Base-by-base conservation (phyloP, 2,888 invertebrate species). In the Drosophila lutescens region DNA sequence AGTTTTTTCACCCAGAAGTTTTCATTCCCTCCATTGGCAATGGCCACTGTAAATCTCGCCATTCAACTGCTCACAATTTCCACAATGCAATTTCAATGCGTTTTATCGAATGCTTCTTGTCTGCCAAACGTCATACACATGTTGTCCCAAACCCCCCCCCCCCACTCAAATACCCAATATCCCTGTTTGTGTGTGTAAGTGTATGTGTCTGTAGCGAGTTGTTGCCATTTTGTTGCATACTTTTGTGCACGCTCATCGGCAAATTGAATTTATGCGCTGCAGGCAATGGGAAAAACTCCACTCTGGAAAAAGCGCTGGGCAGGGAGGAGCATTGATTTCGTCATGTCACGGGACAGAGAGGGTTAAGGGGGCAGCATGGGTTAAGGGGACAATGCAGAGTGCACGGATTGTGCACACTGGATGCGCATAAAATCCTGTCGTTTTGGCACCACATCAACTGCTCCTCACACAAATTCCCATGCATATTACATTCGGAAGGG, bases 211-310 rank as follows among this genome's bases (percentile, higher is more conserved):
- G 65, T 61, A 46, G 53, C 50, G 61, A 59, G 49, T 32, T 79
- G 86, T 58, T 58, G 69, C 65, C 67, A 78, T 83, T 88, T 74
- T 86, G 86, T 89, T 78, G 78, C 86, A 85, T 82, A 89, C 74
- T 87, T 81, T 74, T 81, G 75, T 79, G 88, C 80, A 80, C 63
- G 73, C 80, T 80, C 67, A 58, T 73, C 65, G 76, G 72, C 60
- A 85, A 85, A 85, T 85, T 89, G 86, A 89, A 89, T 85, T 84
- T 87, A 89, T 87, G 75, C 78, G 78, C 82, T 78, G 74, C 74
- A 63, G 72, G 70, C 87, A 70, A 51, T 49, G 59, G 56, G 38
- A 44, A 57, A 53, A 74, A 73, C 68, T 40, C 56, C 66, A 73
- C 68, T 40, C 53, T 55, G 36, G 44, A 40, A 49, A 49, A 40